A percentile compares a stretch with the other conserved stretches of the same genome.
These are phyloP conservation scores for Psilopsiagon aymara DNA, from an alignment of 2,113 vertebrate genomes.

Conservation along the genomic window DNA sequence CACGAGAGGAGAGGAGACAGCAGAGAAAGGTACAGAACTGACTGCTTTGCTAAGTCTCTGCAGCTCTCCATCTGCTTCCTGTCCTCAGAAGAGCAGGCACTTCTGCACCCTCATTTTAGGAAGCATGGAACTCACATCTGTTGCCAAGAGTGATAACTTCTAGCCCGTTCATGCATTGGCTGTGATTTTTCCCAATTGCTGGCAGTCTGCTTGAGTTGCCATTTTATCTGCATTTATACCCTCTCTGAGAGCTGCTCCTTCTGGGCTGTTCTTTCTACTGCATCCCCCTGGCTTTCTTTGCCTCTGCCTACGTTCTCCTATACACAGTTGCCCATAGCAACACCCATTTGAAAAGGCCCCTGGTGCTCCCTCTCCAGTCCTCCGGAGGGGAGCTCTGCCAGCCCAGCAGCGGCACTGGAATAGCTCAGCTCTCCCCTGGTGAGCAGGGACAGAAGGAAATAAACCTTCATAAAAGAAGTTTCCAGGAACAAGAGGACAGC, in stretches of 20 bases:
- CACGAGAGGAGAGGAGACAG: neutral
- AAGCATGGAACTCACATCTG: neutral
- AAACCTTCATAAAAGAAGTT: neutral
- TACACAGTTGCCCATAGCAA: conserved; percentile 28
- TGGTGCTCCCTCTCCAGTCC: neutral
- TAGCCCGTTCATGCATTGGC: neutral
- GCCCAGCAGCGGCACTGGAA: neutral
- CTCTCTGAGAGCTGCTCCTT: neutral
- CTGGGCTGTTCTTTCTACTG: neutral
- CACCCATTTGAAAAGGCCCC: neutral
- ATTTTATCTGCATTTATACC: neutral
- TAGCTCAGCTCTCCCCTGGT: neutral
- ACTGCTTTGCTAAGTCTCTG: neutral
- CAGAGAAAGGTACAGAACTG: neutral
- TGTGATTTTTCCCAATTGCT: neutral
- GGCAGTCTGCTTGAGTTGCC: neutral
- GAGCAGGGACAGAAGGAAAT: neutral
- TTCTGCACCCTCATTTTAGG: neutral
- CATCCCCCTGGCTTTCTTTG: neutral
- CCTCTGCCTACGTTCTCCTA: neutral
- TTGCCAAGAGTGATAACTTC: neutral
- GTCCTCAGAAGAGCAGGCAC: neutral
- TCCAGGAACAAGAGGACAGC: neutral
- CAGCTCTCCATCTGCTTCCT: neutral
- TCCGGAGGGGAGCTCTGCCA: neutral